phyloP scores from a whole-genome alignment of 2,113 vertebrate genomes.

The Zosterops japonicus region DNA sequence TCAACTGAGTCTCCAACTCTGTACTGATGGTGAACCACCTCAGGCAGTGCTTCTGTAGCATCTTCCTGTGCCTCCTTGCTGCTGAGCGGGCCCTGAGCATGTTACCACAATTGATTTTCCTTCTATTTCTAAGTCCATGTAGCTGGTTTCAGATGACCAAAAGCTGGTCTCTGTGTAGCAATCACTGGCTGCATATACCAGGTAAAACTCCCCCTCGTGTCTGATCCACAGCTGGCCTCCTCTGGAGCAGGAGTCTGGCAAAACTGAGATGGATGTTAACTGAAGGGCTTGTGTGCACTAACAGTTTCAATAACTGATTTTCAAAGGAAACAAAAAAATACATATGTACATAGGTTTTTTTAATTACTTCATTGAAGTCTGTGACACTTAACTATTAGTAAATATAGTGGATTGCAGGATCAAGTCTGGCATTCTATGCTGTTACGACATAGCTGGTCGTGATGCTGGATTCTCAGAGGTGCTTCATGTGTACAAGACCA shows the following conservation, averaged over 20 bases:
- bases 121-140: background rate
- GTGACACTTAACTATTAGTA: background rate
- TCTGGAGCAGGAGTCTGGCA: background rate
- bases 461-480: background rate
- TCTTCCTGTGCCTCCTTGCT: background rate
- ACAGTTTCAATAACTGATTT: background rate
- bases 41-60: background rate
- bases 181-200: background rate
- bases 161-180: background rate
- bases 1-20: fast-evolving
- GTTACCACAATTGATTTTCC: background rate
- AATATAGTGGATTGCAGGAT: background rate
- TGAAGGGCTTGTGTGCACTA: background rate
- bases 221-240: background rate
- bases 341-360: background rate
- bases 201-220: background rate
- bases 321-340: background rate
- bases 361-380: background rate
- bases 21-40: background rate
- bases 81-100: background rate
- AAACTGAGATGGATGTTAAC: background rate
- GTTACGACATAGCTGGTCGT: background rate
- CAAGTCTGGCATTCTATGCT: background rate
- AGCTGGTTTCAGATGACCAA: background rate
- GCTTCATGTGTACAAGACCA: background rate